Conservation (phyloP, 2,113 vertebrate species). For the Riparia riparia region DNA sequence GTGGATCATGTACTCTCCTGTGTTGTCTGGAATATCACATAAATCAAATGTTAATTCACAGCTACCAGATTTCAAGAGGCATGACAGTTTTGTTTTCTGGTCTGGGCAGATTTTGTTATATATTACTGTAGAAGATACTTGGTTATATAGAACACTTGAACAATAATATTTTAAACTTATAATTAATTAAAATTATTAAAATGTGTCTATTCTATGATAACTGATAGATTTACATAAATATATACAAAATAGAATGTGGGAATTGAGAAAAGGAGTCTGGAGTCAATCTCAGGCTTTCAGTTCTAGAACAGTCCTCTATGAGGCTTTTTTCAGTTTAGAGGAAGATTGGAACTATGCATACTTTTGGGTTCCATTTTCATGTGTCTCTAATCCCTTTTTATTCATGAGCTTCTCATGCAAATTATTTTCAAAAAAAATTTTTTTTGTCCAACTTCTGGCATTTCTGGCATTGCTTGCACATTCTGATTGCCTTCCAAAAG, state of each 20-base stretch:
- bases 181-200: not conserved
- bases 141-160: not conserved
- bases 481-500: not conserved
- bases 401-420: not conserved
- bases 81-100: not conserved
- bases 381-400: not conserved
- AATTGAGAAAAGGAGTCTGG: not conserved
- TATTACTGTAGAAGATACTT: not conserved
- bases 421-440: not conserved
- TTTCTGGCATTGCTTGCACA: not conserved
- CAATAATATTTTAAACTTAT: not conserved
- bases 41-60: not conserved
- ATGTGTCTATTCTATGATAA: not conserved
- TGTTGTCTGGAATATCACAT: not conserved
- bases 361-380: not conserved
- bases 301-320: not conserved
- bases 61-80: not conserved
- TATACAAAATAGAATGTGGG: not conserved
- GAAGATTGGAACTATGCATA: accelerated
- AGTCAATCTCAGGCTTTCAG: not conserved
- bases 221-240: not conserved
- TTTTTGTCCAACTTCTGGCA: not conserved
- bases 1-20: not conserved
- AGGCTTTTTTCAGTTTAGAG: not conserved
- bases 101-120: not conserved